Conservation (phyloP, 1,140 invertebrate species). For the Sinella curviseta region DNA sequence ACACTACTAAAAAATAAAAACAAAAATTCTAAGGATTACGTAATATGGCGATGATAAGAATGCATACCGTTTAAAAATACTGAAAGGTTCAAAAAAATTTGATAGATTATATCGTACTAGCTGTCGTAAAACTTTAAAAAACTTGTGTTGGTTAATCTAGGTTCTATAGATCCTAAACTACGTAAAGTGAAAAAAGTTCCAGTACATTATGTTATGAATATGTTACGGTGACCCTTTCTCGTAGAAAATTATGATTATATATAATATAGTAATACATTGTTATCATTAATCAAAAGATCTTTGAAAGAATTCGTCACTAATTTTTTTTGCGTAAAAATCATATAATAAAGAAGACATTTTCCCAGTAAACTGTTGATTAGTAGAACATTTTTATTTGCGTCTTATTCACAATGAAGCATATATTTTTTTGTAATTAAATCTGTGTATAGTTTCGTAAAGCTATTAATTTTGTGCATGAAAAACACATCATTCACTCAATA, state of each 20-base stretch:
- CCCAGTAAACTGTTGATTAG: conserved; percentile 9
- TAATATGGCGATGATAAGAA: neutral
- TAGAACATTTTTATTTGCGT: too few relatives aligned
- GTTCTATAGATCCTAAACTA: too few relatives aligned
- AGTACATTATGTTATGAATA: neutral
- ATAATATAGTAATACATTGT: neutral
- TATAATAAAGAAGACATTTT: conserved; percentile 12
- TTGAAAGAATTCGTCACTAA: neutral
- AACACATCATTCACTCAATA: too few relatives aligned
- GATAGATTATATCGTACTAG: neutral
- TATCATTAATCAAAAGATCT: neutral
- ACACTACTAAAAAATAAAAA: conserved; percentile 2
- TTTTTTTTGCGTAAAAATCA: neutral
- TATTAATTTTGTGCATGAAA: too few relatives aligned
- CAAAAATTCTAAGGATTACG: neutral
- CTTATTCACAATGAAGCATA: too few relatives aligned
- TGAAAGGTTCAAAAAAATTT: neutral
- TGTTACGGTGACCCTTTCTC: neutral
- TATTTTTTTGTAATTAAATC: too few relatives aligned
- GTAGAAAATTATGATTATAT: conserved; percentile 6
- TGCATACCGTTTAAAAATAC: neutral
- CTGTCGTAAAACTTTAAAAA: neutral
- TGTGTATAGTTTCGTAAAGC: too few relatives aligned
- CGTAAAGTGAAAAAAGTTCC: too few relatives aligned
- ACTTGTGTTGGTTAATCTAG: too few relatives aligned